Base-by-base conservation (phyloP, 2,888 invertebrate genomes). In the Clanis bilineata region DNA sequence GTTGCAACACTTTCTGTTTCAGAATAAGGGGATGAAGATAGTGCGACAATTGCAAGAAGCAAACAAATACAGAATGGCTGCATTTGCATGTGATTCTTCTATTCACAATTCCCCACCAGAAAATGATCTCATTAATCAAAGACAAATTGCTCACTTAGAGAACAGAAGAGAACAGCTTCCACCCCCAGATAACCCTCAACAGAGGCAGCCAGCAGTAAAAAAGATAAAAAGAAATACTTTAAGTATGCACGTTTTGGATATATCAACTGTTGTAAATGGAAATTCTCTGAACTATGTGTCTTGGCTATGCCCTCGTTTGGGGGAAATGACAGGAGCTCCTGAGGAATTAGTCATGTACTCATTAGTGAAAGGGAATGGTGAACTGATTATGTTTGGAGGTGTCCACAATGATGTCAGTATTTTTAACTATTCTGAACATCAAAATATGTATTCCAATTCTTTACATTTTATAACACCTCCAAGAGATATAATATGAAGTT, bases 371-470 rank as follows among this genome's bases (percentile, higher is more conserved):
- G 98, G 98, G 12, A 96, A 97, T 79, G 97, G 97, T 10, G 98
- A 99, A 91, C 87, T 99, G 28, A 95, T 99, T 58, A 96, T 99
- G 93, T 98, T 99, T 91, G 98, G 98, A n/a, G 99, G 98, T 61
- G 97, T 98, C 68, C 95, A 96, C 73, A 97, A 97, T 82, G 96
- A 96, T 80, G 93, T 94, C 61, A 93, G 93, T 64, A 93, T 94
- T 64, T 83, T 94, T 64, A 94, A 94, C 76, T 87, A 85, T 64
- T 78, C 88, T 65, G 94, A 94, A 70, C 95, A 94, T 77, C 88
- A 89, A 76, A 85, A 82, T 70, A 94, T 95, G 86, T 96, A 96
- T 76, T 96, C 96, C 43, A 96, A 96, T 89, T 94, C 95, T 60
- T 87, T 96, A 76, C 95, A 96, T 92, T 95, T 96, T 82, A 94